Base-by-base conservation (phyloP, 2,797 vertebrate species). In the Lepilemur septentrionalis region DNA sequence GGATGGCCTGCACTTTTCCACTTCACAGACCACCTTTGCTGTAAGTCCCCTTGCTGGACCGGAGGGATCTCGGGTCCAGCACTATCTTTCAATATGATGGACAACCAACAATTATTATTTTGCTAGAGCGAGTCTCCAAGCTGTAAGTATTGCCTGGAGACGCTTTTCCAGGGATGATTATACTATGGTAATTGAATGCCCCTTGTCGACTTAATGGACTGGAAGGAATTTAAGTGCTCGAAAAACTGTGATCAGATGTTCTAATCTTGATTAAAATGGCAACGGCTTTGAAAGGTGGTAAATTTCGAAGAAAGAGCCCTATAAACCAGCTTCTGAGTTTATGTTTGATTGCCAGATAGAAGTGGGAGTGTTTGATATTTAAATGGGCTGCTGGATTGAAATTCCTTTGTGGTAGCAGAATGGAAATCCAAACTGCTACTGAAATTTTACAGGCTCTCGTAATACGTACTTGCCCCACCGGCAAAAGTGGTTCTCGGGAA, bases 121-220 rank as follows among this genome's bases (percentile, higher is more conserved):
- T 76, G 57, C 48, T 65, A 22, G 79, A 70, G 63, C 57, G 32
- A 91, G 89, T 88, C 57, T 79, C 67, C 52, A 7, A 79, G 93
- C 70, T 72, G 15, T 81, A 52, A 63, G 94, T 38, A 41, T 78
- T 80, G 75, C 84, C 89, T 41, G 4, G 61, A 90, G 67, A 76
- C 7, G 4, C 23, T 92, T 78, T 73, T 48, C 70, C 48, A 4
- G 41, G 0, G 35, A 38, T 41, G 81, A 85, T 88, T 73, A 73
- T 14, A 52, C 78, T 61, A 85, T 46, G 28, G 86, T 94, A 93
- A 96, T 86, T 79, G 96, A 93, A 76, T 73, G 43, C 69, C 65
- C 55, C 79, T 90, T 94, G 86, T 97, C 91, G 82, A 70, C 82
- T 35, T 96, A 95, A 97, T 91, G 86, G 96, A 82, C 92, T 69